Conservation (phyloP, 2,888 invertebrate species). For the Eledona agricola region DNA sequence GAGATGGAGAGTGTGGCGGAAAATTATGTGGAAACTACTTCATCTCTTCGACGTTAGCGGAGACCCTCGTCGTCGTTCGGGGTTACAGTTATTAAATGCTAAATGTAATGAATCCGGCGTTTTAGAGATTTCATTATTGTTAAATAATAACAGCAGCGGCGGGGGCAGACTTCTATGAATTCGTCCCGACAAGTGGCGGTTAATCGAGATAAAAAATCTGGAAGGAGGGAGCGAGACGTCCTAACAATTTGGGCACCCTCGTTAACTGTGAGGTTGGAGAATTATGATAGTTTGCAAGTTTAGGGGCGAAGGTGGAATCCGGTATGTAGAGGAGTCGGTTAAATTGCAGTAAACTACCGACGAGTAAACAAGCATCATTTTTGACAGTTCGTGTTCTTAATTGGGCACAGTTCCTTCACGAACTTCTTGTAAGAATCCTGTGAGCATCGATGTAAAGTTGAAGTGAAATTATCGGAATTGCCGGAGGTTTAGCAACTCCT, state of each 20-base stretch:
- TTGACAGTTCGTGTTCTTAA: too few relatives aligned
- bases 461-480: slow-evolving; percentile 38
- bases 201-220: slow-evolving; percentile 4
- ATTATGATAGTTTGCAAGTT: slow-evolving; percentile 23
- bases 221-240: slow-evolving; percentile 10
- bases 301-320: slow-evolving; percentile 1
- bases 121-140: slow-evolving; percentile 32
- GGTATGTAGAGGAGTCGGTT: not conserved
- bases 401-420: slow-evolving; percentile 13
- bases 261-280: slow-evolving; percentile 12
- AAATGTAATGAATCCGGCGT: slow-evolving; percentile 33
- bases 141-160: slow-evolving; percentile 23
- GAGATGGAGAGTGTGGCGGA: slow-evolving; percentile 3
- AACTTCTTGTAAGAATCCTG: slow-evolving; percentile 19
- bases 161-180: too few relatives aligned
- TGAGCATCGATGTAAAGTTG: slow-evolving; percentile 30
- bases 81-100: slow-evolving; percentile 35
- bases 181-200: not conserved
- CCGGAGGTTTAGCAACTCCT: slow-evolving; percentile 36
- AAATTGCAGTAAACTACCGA: not conserved
- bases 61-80: slow-evolving; percentile 29
- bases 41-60: slow-evolving; percentile 28
- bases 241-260: slow-evolving; percentile 21
- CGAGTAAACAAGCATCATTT: too few relatives aligned
- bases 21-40: slow-evolving; percentile 23